These are phyloP conservation scores for Lerista edwardsae DNA, from an alignment of 2,797 vertebrate genomes.

Conservation along the genomic window DNA sequence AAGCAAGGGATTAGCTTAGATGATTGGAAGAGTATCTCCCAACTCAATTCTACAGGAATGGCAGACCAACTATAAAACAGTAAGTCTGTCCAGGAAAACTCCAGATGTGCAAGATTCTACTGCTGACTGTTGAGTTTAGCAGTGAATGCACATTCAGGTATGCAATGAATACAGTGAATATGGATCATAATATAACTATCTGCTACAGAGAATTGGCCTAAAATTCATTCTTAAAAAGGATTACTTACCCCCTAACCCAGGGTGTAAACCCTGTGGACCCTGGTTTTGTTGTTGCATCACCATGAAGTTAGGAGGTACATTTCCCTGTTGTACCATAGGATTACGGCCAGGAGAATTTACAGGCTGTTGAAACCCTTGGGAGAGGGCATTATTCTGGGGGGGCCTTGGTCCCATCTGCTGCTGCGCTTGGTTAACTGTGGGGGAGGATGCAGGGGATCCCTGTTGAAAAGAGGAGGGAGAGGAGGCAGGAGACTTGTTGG, in stretches of 20 bases:
- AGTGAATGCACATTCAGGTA: background rate
- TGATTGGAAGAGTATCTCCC: background rate
- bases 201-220: background rate
- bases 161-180: background rate
- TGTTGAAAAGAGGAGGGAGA: slow-evolving; percentile 96
- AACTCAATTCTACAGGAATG: background rate
- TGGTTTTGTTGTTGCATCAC: slow-evolving; percentile 95
- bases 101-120: background rate
- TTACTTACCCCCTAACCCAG: slow-evolving; percentile 84
- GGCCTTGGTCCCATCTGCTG: slow-evolving; percentile 90
- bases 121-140: background rate
- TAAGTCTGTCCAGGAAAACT: background rate
- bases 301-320: slow-evolving; percentile 92
- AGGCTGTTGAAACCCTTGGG: slow-evolving; percentile 93
- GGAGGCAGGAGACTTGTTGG: slow-evolving; percentile 95
- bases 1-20: background rate
- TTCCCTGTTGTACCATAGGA: slow-evolving; percentile 89
- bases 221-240: slow-evolving; percentile 3
- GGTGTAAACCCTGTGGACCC: slow-evolving; percentile 90
- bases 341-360: slow-evolving; percentile 93
- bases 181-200: background rate
- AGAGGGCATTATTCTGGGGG: slow-evolving; percentile 82
- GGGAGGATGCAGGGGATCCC: slow-evolving; percentile 95
- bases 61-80: background rate
- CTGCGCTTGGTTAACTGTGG: slow-evolving; percentile 89